These are phyloP conservation scores for Acrossocheilus wenchowensis DNA, from an alignment of 2,797 vertebrate species.

Conservation along the genomic window DNA sequence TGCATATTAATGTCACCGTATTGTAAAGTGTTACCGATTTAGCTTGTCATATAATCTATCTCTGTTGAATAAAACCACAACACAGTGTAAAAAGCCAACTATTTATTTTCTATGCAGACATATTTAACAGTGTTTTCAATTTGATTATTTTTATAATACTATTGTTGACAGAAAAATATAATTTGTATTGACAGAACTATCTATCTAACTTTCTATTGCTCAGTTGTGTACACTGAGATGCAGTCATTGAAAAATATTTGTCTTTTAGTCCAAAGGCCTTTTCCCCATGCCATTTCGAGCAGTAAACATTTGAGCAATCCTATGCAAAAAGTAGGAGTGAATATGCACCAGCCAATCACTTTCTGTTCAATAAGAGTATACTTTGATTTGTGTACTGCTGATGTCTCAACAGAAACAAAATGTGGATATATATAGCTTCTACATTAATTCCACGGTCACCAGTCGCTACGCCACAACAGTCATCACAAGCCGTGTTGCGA, in stretches of 20 bases:
- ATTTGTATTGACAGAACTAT: background rate
- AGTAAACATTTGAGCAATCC: constrained; percentile 28
- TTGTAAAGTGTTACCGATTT: background rate
- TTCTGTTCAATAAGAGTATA: background rate
- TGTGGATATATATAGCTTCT: constrained; percentile 86
- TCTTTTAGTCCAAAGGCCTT: constrained; percentile 11
- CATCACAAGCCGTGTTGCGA: constrained; percentile 87
- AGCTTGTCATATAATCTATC: background rate
- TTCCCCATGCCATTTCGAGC: background rate
- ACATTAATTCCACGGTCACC: constrained; percentile 84
- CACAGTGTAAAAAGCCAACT: background rate
- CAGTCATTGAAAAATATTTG: background rate
- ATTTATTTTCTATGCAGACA: background rate
- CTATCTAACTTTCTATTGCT: background rate
- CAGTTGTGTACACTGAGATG: background rate
- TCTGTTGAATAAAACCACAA: background rate
- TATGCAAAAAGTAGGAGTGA: background rate
- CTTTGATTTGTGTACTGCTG: background rate
- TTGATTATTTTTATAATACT: background rate
- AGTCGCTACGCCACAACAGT: constrained; percentile 87
- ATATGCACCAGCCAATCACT: background rate
- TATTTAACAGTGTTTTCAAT: background rate
- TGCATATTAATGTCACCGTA: too few species aligned
- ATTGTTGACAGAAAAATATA: background rate
- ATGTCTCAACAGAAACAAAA: constrained; percentile 36